These are phyloP conservation scores for Clepsis dumicolana DNA, from an alignment of 2,888 invertebrate species.

Conservation along the genomic window DNA sequence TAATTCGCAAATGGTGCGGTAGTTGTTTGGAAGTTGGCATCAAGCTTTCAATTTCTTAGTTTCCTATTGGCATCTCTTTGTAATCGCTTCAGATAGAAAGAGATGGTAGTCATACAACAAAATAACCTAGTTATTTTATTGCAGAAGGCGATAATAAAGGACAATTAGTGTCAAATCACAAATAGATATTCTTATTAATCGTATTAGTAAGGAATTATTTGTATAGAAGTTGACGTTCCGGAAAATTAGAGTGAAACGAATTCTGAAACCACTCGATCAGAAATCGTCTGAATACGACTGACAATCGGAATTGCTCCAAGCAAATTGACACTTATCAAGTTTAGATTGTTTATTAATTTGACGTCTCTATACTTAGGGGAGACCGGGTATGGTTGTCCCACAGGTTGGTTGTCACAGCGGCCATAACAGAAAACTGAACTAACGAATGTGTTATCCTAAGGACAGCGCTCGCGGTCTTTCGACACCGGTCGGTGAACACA, in stretches of 20 bases:
- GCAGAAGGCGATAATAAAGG: background rate
- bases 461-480: too few species aligned
- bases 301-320: background rate
- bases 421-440: too few species aligned
- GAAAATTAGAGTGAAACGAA: constrained; percentile 6
- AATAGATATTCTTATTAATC: background rate
- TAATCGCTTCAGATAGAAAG: background rate
- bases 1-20: too few species aligned
- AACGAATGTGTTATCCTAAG: too few species aligned
- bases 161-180: background rate
- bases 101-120: background rate
- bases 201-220: constrained; percentile 1
- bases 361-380: too few species aligned
- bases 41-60: too few species aligned
- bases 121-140: background rate
- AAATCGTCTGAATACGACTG: background rate
- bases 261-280: background rate
- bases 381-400: too few species aligned
- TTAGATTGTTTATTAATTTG: too few species aligned
- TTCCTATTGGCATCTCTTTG: background rate
- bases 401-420: too few species aligned
- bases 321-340: too few species aligned
- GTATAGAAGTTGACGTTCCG: background rate
- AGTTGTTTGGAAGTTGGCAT: too few species aligned
- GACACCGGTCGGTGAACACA: too few species aligned